A percentile compares a stretch with the other conserved stretches of the same genome.
These are phyloP conservation scores for Drosophila barbarae DNA, from an alignment of 2,888 invertebrate species.

Conservation along the genomic window DNA sequence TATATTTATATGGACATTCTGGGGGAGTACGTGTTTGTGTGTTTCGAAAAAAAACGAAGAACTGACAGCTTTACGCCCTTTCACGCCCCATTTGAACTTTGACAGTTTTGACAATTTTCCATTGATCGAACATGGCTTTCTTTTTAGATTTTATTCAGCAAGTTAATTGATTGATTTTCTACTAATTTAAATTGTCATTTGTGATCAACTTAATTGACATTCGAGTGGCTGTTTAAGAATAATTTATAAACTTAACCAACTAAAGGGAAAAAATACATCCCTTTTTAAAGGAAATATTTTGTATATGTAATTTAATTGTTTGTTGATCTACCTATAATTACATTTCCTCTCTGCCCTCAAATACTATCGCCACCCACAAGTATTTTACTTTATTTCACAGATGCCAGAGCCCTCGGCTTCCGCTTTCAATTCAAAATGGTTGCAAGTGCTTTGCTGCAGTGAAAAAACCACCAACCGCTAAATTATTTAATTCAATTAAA, in stretches of 20 bases:
- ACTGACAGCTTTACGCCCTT: conserved; percentile 34
- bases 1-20: conserved; percentile 5
- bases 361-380: neutral
- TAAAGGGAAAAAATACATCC: neutral
- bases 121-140: neutral
- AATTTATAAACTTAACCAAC: neutral
- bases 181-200: conserved; percentile 4
- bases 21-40: neutral
- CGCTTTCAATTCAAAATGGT: conserved; percentile 11
- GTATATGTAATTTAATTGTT: neutral
- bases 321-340: conserved; percentile 9
- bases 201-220: neutral
- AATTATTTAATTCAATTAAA: conserved; percentile 68
- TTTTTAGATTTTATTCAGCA: neutral
- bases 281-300: neutral
- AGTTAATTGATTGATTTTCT: conserved; percentile 4
- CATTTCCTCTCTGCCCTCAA: neutral
- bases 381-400: conserved; percentile 2
- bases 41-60: neutral
- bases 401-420: conserved; percentile 7
- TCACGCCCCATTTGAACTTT: conserved; percentile 59
- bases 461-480: conserved; percentile 34
- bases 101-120: conserved; percentile 37
- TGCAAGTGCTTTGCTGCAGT: conserved; percentile 9
- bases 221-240: neutral